Base-by-base conservation (phyloP, 2,797 vertebrate genomes). In the Gallinago nigripennis region DNA sequence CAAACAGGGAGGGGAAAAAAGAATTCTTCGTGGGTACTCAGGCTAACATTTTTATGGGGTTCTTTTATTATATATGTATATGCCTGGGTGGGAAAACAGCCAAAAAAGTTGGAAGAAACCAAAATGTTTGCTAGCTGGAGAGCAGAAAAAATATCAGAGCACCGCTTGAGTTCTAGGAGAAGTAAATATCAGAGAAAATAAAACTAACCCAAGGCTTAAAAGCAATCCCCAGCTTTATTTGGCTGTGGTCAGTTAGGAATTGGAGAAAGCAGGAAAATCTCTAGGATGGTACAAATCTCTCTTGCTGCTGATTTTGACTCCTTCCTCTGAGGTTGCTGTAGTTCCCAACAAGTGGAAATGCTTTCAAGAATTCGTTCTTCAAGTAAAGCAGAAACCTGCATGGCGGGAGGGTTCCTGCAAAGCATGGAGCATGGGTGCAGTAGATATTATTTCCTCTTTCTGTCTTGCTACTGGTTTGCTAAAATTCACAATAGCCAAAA, bases 1-100 rank as follows among this genome's bases (percentile, higher is more conserved):
- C 8, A 45, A 60, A 57, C 0, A 7, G 4, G 48, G 39, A 30
- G 2, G 19, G 1, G 1, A 16, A 33, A 16, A 50, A 28, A 11
- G 39, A 46, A 14, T 54, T 41, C 33, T 56, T 86, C 4, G 7
- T 68, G 37, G 65, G 24, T 82, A 73, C 24, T 61, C 60, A 71
- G 11, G 30, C 31, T 68, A 51, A 48, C 2, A 3, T 57, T 89
- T 79, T 60, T 84, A 60, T 13, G 35, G 20, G 30, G n/a, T 75
- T 81, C 12, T 63, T 91, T 87, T 89, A 19, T 37, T 81, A 16
- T 28, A 9, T 61, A 15, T 2, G 0, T 61, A 7, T 53, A 8
- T 0, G 11, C 9, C 50, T 56, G 30, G 3, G 8, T 93, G 46
- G 30, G 45, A 86, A 54, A 61, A 53, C 16, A 64, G 57, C 39